Conservation (phyloP, 1,140 invertebrate species). For the Lepidotrigona ventralis region DNA sequence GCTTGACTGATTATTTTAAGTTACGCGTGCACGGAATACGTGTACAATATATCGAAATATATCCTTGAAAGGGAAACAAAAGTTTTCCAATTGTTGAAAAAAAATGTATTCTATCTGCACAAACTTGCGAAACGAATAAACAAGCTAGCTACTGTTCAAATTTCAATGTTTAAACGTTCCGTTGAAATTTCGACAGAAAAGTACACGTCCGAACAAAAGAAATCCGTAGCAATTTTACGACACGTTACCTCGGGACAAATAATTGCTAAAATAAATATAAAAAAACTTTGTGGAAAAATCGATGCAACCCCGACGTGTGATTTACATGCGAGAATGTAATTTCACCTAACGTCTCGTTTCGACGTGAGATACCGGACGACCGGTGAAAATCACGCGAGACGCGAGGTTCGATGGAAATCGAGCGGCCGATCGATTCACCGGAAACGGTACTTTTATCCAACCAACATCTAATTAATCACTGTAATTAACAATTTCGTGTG, state of each 20-base stretch:
- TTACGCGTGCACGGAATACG: too few relatives aligned
- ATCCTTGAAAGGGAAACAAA: too few relatives aligned
- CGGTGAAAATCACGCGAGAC: not conserved
- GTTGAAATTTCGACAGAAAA: too few relatives aligned
- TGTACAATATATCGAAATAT: too few relatives aligned
- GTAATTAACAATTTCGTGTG: conserved; percentile 27
- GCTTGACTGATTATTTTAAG: too few relatives aligned
- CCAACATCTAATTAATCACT: conserved; percentile 19
- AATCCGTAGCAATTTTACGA: not conserved
- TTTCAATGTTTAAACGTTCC: too few relatives aligned
- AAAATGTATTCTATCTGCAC: too few relatives aligned
- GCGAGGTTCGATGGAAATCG: not conserved
- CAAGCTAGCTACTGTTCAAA: too few relatives aligned
- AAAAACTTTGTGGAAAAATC: not conserved
- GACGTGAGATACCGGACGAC: not conserved
- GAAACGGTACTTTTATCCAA: not conserved
- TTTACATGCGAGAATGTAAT: not conserved
- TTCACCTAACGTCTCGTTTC: not conserved
- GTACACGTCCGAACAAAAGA: too few relatives aligned
- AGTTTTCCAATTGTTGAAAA: too few relatives aligned
- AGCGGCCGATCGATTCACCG: not conserved
- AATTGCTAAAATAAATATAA: not conserved
- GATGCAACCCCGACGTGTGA: not conserved
- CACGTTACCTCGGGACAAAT: not conserved
- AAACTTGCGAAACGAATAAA: too few relatives aligned